phyloP scores from a whole-genome alignment of 1,140 invertebrate species.

The Caerostris darwini region DNA sequence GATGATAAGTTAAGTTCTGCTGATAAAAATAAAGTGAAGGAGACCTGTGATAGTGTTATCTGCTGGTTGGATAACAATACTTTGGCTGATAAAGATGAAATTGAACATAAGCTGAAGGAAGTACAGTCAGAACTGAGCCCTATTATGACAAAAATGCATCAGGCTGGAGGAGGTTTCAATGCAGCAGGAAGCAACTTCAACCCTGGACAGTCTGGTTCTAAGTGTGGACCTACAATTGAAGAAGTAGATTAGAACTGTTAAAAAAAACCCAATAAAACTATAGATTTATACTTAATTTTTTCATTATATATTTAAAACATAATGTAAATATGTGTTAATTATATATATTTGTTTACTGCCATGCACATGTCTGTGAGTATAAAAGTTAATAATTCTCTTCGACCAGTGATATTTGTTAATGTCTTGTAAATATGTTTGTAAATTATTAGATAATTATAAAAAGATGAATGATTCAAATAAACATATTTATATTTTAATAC shows the following conservation, averaged over 20 bases:
- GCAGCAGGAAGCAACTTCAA: background rate
- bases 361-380: no score
- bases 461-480: no score
- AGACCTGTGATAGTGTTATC: slow-evolving; percentile 81
- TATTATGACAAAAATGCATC: slow-evolving; percentile 79
- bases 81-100: slow-evolving; percentile 83
- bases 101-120: slow-evolving; percentile 83
- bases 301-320: no score
- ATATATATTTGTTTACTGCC: no score
- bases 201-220: slow-evolving; percentile 71
- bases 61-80: slow-evolving; percentile 83
- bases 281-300: no score
- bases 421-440: no score
- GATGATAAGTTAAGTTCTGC: slow-evolving; percentile 84
- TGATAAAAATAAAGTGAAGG: slow-evolving; percentile 82
- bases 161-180: slow-evolving; percentile 1
- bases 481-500: no score
- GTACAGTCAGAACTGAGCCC: slow-evolving; percentile 83
- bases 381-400: no score
- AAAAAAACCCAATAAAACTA: no score
- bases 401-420: no score
- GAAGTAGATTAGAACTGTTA: slow-evolving; percentile 83
- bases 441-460: no score
- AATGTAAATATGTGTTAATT: no score
- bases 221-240: slow-evolving; percentile 83